phyloP scores from a whole-genome alignment of 2,113 vertebrate species.

The Brienomyrus brachyistius region DNA sequence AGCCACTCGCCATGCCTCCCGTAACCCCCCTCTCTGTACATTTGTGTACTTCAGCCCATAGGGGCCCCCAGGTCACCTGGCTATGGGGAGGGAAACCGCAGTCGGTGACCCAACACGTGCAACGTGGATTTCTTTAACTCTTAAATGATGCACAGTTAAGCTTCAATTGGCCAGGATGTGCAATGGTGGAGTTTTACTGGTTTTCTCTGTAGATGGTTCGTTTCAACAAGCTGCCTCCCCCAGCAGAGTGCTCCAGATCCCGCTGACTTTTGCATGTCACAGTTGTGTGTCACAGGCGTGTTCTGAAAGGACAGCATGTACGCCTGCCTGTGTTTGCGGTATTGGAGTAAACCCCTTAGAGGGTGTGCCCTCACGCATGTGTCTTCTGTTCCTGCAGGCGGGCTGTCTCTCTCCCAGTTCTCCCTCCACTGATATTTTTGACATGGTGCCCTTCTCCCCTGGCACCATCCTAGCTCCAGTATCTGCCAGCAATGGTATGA shows the following conservation, averaged over 20 bases:
- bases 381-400: constrained; percentile 60
- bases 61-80: background rate
- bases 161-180: background rate
- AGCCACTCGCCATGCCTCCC: constrained; percentile 70
- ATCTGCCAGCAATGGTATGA: constrained; percentile 79
- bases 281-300: background rate
- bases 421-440: constrained; percentile 85
- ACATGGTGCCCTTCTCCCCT: constrained; percentile 97
- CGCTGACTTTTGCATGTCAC: background rate
- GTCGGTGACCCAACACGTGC: background rate
- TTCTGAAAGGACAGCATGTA: background rate
- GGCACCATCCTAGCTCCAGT: constrained; percentile 72
- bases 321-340: background rate
- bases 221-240: background rate
- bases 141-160: background rate
- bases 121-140: background rate
- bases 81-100: background rate
- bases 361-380: background rate
- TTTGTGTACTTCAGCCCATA: background rate
- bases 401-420: constrained; percentile 69
- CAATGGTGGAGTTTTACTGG: background rate
- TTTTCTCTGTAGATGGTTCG: background rate
- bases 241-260: background rate
- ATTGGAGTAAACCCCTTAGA: background rate
- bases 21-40: constrained; percentile 53